Evolutionary conservation across 2,113 vertebrate genomes (phyloP), one percentile per base, ranked within the genome.

Genomic region (Dasypus novemcinctus): DNA sequence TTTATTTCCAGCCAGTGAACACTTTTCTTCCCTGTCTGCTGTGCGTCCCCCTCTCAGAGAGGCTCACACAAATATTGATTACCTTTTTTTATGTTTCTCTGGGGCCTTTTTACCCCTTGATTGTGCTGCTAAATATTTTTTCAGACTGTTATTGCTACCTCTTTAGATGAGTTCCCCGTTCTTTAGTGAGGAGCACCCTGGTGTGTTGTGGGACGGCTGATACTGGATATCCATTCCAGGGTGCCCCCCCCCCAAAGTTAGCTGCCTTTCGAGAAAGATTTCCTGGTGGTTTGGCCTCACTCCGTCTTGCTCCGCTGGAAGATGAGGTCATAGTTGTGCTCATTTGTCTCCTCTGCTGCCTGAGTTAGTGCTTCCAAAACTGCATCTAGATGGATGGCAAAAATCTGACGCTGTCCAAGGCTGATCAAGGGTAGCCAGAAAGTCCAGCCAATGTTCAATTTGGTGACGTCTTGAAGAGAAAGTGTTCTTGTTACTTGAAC

Each of bases 251-350:
- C 69, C 46, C 12, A 1, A 20, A 57, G 61, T 29, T 13, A 10
- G 49, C n/a, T 33, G 33, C 89, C 66, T 72, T 63, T 61, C 33
- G 25, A 57, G 46, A 18, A 46, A 29, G 54, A 29, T 52, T 25
- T 46, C 95, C 75, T 69, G 33, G 27, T 43, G 43, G 21, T 43
- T 31, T 25, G 14, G 79, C 82, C 63, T 80, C 38, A 4, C 0
- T 64, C 49, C 29, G 1, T 79, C 71, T 81, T 54, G 29, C 64
- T 72, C 29, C 1, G 1, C 46, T 43, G 25, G 27, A 74, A 69
- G 68, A 83, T 89, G 92, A 91, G 43, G 74, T 83, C 93, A 78
- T n/a, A 4, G 7, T n/a, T 36, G 10, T 59, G 57, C 31, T 87
- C 21, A 10, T 43, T 29, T 20, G 33, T 90, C 72, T 89, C 76